These are phyloP conservation scores for Leuciscus idus DNA, from an alignment of 2,113 vertebrate species.

Conservation along the genomic window DNA sequence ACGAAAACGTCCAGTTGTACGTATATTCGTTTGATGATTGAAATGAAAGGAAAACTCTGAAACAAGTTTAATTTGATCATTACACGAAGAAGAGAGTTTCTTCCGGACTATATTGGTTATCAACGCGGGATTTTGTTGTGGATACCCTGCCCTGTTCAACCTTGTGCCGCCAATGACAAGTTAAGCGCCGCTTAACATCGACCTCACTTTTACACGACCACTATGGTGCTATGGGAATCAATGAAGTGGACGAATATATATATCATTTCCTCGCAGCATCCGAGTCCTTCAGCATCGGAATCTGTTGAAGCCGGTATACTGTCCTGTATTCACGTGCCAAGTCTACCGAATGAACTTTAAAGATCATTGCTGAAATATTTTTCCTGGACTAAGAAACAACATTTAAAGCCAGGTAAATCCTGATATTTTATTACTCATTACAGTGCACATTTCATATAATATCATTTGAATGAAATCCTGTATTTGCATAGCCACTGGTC, in stretches of 20 bases:
- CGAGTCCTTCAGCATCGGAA: background rate
- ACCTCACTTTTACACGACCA: constrained; percentile 25
- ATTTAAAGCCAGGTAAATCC: constrained; percentile 13
- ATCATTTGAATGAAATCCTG: background rate
- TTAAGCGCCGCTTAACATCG: background rate
- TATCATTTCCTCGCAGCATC: background rate
- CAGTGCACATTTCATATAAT: background rate
- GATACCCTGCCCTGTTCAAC: constrained; percentile 37
- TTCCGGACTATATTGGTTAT: constrained; percentile 47
- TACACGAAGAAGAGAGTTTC: constrained; percentile 8
- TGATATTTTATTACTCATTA: background rate
- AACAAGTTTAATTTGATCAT: background rate
- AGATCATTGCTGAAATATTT: background rate
- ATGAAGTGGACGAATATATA: background rate
- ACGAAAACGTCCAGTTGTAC: background rate
- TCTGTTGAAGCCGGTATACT: constrained; percentile 18
- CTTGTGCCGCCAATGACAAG: constrained; percentile 41
- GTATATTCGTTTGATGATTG: background rate
- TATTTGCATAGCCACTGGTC: background rate
- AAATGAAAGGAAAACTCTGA: background rate
- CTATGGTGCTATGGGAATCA: constrained; percentile 13
- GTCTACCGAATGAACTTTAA: background rate
- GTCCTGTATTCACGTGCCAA: background rate
- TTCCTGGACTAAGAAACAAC: background rate
- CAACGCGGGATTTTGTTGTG: constrained; percentile 25